Conservation (phyloP, 2,797 vertebrate genomes). For the Anguilla anguilla region DNA sequence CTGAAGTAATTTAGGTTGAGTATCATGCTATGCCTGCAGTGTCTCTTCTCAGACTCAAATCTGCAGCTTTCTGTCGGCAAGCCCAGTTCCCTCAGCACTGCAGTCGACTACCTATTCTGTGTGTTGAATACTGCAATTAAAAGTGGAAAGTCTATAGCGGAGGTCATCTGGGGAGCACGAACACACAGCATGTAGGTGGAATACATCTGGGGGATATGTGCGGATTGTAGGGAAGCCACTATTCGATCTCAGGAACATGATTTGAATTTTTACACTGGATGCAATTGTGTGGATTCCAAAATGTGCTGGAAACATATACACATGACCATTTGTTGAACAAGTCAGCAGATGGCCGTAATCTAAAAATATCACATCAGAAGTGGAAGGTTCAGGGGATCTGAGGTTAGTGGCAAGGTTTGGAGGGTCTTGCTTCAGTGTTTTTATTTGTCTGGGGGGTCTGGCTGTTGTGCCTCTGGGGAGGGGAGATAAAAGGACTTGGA, state of each 20-base stretch:
- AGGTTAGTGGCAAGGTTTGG: background rate
- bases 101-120: background rate
- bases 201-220: too few relatives aligned
- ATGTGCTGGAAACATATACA: background rate
- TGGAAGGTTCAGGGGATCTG: background rate
- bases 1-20: background rate
- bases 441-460: slow-evolving; percentile 1
- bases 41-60: background rate
- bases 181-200: background rate
- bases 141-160: background rate
- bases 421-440: background rate
- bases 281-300: background rate
- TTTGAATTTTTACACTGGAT: background rate
- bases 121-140: background rate
- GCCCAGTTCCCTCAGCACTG: background rate
- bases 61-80: background rate
- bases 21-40: background rate
- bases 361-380: background rate
- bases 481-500: slow-evolving; percentile 7
- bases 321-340: background rate
- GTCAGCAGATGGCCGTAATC: background rate
- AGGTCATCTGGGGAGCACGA: background rate
- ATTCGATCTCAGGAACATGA: background rate
- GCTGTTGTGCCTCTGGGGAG: slow-evolving; percentile 20
- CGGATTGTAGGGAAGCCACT: background rate